Evolutionary conservation across 2,888 invertebrate species (phyloP).

Genomic region (Helobdella robusta): DNA sequence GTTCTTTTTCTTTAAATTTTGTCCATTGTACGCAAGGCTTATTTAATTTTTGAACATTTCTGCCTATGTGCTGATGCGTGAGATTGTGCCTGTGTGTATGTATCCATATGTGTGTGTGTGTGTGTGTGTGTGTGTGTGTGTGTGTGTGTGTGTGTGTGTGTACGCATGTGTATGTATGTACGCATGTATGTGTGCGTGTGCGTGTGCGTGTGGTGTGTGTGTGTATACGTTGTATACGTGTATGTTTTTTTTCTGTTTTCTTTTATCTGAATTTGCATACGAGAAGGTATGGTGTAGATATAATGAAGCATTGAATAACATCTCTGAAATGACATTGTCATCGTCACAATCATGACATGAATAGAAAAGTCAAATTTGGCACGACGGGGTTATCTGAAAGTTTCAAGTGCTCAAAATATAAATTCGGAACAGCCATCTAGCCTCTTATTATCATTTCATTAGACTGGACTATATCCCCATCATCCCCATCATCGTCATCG

Average conservation of each 20-base stretch:
- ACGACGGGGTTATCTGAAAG: too few relatives aligned
- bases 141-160: neutral
- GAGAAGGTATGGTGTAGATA: neutral
- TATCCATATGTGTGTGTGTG: too few relatives aligned
- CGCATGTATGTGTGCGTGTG: neutral
- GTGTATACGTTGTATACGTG: neutral
- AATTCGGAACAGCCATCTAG: too few relatives aligned
- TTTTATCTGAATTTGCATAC: neutral
- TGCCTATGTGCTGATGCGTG: too few relatives aligned
- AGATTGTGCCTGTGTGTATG: neutral
- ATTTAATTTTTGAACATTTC: too few relatives aligned
- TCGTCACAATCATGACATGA: neutral
- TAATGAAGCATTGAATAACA: neutral
- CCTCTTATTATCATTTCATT: too few relatives aligned
- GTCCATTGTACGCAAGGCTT: too few relatives aligned
- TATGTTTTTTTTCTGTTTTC: neutral
- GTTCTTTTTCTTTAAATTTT: too few relatives aligned
- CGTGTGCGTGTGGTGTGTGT: neutral
- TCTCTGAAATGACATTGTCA: neutral
- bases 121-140: slow-evolving; percentile 2
- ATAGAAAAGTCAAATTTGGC: too few relatives aligned
- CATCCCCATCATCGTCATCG: neutral
- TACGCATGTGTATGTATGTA: neutral
- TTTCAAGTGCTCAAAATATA: too few relatives aligned
- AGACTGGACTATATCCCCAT: too few relatives aligned